These are phyloP conservation scores for Cactoblastis cactorum DNA, from an alignment of 2,888 invertebrate genomes.

Conservation along the genomic window DNA sequence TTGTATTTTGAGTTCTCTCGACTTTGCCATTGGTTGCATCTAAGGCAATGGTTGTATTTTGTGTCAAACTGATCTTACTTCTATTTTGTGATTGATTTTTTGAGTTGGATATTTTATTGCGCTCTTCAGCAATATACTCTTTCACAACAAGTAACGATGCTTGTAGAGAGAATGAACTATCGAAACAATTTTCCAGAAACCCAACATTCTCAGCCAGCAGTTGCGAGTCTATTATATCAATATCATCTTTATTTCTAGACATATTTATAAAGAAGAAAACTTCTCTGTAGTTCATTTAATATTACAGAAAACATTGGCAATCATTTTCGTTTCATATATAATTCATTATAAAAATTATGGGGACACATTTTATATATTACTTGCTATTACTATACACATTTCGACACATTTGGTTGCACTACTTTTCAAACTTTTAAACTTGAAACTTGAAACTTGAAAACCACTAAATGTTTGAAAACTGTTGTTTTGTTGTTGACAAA, in stretches of 20 bases:
- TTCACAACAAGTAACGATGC: conserved; percentile 52
- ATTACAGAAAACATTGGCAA: not conserved
- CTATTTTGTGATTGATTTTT: conserved; percentile 7
- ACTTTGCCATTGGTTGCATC: conserved; percentile 23
- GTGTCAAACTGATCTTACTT: conserved; percentile 27
- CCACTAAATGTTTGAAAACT: too few species aligned
- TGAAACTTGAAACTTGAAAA: too few species aligned
- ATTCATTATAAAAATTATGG: too few species aligned
- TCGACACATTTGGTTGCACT: too few species aligned
- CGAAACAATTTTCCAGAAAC: conserved; percentile 63
- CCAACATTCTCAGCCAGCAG: conserved; percentile 58
- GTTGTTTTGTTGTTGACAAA: too few species aligned
- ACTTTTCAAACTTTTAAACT: too few species aligned
- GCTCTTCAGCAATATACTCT: conserved; percentile 45
- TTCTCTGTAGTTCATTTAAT: not conserved
- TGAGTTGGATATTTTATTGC: conserved; percentile 19
- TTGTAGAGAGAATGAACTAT: conserved; percentile 58
- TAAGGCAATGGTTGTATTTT: conserved; percentile 25
- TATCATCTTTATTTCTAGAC: conserved; percentile 17
- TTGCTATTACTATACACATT: too few species aligned
- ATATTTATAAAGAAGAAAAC: conserved; percentile 1
- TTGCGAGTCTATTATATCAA: conserved; percentile 54
- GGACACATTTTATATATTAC: too few species aligned
- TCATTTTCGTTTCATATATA: too few species aligned
- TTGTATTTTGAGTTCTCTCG: conserved; percentile 18